Percentiles rank a stretch among this genome's conserved stretches.
phyloP scores from a whole-genome alignment of 53 echinoderm and acorn worm species.

The Zoroaster sp. region DNA sequence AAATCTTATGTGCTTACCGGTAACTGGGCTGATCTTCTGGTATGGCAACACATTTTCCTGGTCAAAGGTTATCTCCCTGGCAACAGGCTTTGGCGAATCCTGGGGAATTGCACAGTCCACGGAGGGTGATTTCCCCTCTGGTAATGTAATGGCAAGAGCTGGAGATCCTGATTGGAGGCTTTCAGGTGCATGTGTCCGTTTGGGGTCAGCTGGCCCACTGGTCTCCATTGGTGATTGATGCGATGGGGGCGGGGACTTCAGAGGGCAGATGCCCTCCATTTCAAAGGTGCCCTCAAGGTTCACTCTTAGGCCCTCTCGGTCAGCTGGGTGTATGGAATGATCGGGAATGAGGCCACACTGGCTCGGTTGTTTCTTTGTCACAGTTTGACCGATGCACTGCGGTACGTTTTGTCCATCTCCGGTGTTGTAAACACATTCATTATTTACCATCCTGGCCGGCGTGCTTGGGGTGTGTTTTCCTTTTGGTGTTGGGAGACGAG shows the following conservation, averaged over 20 bases:
- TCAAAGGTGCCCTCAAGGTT: conserved; percentile 27
- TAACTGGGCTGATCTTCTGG: conserved; percentile 60
- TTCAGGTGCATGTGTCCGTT: neutral
- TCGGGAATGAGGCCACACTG: neutral
- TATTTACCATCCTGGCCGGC: neutral
- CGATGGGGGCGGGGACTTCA: neutral
- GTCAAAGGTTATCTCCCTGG: conserved; percentile 56
- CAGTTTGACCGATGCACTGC: neutral
- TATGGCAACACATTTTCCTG: neutral
- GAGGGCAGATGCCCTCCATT: conserved; percentile 46
- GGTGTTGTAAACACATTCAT: neutral
- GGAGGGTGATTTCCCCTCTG: neutral
- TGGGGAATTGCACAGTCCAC: neutral
- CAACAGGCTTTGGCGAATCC: conserved; percentile 27
- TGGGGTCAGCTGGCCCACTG: neutral
- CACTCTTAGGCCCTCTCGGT: neutral
- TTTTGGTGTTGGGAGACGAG: conserved; percentile 13
- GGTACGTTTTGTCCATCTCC: neutral
- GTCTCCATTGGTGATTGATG: neutral
- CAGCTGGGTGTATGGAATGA: neutral
- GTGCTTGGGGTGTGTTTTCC: neutral
- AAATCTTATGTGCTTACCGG: conserved; percentile 32
- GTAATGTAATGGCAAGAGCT: neutral
- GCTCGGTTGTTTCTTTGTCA: conserved; percentile 1
- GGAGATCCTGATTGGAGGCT: neutral